Percentiles rank a stretch among this genome's conserved stretches.
phyloP scores from a whole-genome alignment of 2,888 invertebrate species.

The Magallana nippona region DNA sequence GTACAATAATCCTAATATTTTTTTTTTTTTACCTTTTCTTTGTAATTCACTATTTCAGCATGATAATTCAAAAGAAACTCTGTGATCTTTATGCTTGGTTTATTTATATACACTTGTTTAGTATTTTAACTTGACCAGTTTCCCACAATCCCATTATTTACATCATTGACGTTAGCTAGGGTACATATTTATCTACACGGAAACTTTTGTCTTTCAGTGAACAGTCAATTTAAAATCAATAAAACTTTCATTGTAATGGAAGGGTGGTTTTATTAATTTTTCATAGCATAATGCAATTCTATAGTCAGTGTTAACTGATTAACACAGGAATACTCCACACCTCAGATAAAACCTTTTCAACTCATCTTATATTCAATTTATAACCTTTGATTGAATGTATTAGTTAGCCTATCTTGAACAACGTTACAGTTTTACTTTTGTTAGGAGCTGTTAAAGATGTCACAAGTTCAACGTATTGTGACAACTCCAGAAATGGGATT shows the following conservation, averaged over 20 bases:
- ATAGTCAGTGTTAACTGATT: not conserved
- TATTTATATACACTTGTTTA: no score
- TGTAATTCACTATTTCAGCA: no score
- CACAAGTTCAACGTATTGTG: no score
- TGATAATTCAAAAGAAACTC: no score
- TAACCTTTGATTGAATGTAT: not conserved
- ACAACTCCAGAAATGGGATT: no score
- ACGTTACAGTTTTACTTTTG: no score
- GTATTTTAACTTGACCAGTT: not conserved
- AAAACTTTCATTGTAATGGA: constrained; percentile 9
- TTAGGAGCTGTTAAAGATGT: no score
- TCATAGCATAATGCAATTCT: constrained; percentile 26
- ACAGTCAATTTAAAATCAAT: constrained; percentile 31
- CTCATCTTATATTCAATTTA: not conserved
- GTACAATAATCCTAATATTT: no score
- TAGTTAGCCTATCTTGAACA: no score
- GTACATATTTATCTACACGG: not conserved
- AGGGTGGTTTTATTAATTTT: not conserved
- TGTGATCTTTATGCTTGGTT: no score
- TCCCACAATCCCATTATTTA: not conserved
- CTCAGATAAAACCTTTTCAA: not conserved
- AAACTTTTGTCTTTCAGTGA: not conserved
- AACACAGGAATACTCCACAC: not conserved
- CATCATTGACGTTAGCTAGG: no score
- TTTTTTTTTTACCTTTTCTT: no score